A percentile compares a stretch with the other conserved stretches of the same genome.
Evolutionary conservation across 2,113 vertebrate species (phyloP).

Genomic region (Cavia aperea): DNA sequence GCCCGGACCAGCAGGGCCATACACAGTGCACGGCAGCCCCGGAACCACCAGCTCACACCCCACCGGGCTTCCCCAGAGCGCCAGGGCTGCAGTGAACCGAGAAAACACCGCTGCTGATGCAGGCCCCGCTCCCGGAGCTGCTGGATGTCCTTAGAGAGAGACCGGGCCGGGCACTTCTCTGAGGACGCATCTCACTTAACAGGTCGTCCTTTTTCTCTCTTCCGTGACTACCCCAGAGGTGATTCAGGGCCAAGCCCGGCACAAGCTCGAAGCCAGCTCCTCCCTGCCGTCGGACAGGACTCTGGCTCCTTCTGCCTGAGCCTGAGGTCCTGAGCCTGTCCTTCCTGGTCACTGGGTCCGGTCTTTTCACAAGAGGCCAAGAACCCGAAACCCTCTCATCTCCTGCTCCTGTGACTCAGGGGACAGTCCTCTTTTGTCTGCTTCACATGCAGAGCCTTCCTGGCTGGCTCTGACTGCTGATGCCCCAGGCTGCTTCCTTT

Average conservation of each 20-base stretch:
- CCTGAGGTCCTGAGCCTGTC: neutral
- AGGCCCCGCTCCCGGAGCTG: neutral
- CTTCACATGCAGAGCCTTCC: too few species aligned
- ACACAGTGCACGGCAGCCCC: neutral
- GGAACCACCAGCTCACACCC: accelerated
- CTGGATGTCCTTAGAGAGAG: neutral
- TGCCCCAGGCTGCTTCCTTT: neutral
- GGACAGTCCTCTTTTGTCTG: neutral
- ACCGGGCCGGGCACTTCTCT: neutral
- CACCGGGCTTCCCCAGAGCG: neutral
- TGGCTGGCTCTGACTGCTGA: neutral
- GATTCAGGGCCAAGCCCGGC: too few species aligned
- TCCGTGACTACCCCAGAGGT: neutral
- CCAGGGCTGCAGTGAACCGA: neutral
- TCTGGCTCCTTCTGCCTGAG: neutral
- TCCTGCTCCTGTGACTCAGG: neutral
- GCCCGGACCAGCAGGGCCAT: neutral
- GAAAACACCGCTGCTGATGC: neutral
- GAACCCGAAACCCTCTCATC: neutral
- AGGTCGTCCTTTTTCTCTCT: neutral
- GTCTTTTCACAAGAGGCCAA: neutral
- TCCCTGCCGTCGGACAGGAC: accelerated
- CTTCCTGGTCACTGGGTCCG: neutral
- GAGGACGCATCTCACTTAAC: neutral
- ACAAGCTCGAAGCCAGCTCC: neutral